phyloP scores from a whole-genome alignment of 2,797 vertebrate species.

The Chelon auratus region DNA sequence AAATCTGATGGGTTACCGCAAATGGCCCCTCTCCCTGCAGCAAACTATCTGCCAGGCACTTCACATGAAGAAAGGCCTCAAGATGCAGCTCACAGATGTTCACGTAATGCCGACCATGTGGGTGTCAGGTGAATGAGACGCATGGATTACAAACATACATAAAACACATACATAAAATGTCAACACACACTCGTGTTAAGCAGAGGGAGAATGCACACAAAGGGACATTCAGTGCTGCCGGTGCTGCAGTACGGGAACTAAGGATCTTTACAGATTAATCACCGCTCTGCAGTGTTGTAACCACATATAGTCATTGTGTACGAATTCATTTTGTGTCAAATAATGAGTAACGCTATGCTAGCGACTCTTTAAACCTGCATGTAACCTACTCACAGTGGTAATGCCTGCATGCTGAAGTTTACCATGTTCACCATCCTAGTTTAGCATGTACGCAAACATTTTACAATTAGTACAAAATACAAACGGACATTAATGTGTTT shows the following conservation, averaged over 20 bases:
- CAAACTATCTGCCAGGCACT: constrained; percentile 81
- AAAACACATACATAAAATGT: constrained; percentile 55
- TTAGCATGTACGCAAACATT: neutral
- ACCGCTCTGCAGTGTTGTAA: neutral
- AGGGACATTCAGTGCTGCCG: neutral
- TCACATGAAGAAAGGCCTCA: constrained; percentile 77
- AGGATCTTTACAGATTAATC: neutral
- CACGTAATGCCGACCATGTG: constrained; percentile 76
- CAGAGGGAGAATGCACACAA: constrained; percentile 15
- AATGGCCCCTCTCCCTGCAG: constrained; percentile 71
- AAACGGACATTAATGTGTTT: too few relatives aligned
- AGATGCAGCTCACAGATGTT: constrained; percentile 82
- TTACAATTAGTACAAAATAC: neutral
- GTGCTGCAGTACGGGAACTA: neutral
- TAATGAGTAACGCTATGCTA: too few relatives aligned
- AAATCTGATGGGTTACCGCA: constrained; percentile 75
- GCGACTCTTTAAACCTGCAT: neutral
- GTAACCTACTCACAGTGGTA: neutral
- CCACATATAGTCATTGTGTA: neutral
- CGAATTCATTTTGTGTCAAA: neutral
- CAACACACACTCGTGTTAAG: constrained; percentile 13
- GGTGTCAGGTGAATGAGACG: constrained; percentile 77
- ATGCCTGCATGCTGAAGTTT: neutral
- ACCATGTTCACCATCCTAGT: neutral
- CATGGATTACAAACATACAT: constrained; percentile 63